Evolutionary conservation across 2,888 invertebrate species (phyloP).

Genomic region (Oxytorus armatus): DNA sequence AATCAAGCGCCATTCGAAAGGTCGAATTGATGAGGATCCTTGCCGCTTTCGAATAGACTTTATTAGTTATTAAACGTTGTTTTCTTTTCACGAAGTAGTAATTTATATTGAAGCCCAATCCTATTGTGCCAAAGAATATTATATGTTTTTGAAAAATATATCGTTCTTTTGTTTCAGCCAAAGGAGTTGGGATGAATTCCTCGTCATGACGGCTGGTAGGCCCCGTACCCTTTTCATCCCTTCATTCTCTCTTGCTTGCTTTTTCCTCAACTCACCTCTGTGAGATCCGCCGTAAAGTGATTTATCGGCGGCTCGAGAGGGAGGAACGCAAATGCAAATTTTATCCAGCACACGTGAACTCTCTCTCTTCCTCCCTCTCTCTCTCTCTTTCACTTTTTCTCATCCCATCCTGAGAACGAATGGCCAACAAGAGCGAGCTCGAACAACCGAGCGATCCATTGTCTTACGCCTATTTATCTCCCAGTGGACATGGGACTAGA

Average conservation of each 20-base stretch:
- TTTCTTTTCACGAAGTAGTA: neutral
- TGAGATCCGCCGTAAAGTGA: slow-evolving; percentile 75
- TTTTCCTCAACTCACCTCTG: slow-evolving; percentile 59
- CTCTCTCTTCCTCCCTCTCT: slow-evolving; percentile 72
- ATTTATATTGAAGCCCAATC: neutral
- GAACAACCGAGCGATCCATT: slow-evolving; percentile 74
- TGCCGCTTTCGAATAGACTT: neutral
- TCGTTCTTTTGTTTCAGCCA: slow-evolving; percentile 39
- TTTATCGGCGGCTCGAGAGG: slow-evolving; percentile 79
- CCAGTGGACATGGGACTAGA: slow-evolving; percentile 49
- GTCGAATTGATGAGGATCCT: too few species aligned
- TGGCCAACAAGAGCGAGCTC: slow-evolving; percentile 41
- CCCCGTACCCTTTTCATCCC: slow-evolving; percentile 47
- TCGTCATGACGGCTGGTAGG: slow-evolving; percentile 52
- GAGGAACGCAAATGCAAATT: slow-evolving; percentile 81
- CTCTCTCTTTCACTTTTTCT: slow-evolving; percentile 29
- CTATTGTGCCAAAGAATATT: slow-evolving; percentile 4
- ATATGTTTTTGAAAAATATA: slow-evolving; percentile 29
- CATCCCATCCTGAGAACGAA: slow-evolving; percentile 23
- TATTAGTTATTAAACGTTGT: neutral
- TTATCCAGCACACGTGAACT: slow-evolving; percentile 77
- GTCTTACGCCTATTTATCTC: slow-evolving; percentile 81
- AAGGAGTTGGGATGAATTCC: slow-evolving; percentile 42
- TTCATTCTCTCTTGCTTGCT: slow-evolving; percentile 30
- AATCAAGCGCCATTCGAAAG: too few species aligned